phyloP scores from a whole-genome alignment of 2,113 vertebrate genomes.

The Mormyrus iriodes region DNA sequence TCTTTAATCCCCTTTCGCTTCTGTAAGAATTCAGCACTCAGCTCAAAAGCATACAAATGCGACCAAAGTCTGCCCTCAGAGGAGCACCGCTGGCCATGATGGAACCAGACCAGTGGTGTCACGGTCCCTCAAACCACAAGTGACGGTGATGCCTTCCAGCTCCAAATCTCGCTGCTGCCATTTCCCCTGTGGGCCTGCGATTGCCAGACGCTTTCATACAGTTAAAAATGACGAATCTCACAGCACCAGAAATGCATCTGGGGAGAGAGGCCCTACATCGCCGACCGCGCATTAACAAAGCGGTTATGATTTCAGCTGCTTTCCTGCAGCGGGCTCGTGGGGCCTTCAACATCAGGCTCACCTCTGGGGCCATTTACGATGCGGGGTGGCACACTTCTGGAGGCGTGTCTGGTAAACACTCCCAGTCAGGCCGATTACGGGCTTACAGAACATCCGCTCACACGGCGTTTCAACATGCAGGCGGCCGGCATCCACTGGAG shows the following conservation, averaged over 20 bases:
- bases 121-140: neutral
- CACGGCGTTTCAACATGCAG: constrained; percentile 31
- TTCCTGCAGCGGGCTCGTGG: neutral
- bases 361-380: neutral
- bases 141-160: neutral
- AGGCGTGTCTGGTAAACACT: constrained; percentile 19
- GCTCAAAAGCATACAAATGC: neutral
- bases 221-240: neutral
- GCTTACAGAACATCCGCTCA: constrained; percentile 36
- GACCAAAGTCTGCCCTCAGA: neutral
- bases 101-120: neutral
- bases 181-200: neutral
- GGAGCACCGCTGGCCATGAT: neutral
- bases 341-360: neutral
- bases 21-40: neutral
- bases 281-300: neutral
- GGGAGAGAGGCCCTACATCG: constrained; percentile 21
- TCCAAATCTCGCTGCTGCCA: neutral
- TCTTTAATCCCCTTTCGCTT: neutral
- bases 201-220: neutral
- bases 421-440: constrained; percentile 38
- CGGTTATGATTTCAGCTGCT: neutral
- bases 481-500: neutral
- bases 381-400: neutral
- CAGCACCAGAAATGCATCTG: constrained; percentile 1